Evolutionary conservation across 2,888 invertebrate genomes (phyloP).

Genomic region (Ommatoiulus sabulosus): DNA sequence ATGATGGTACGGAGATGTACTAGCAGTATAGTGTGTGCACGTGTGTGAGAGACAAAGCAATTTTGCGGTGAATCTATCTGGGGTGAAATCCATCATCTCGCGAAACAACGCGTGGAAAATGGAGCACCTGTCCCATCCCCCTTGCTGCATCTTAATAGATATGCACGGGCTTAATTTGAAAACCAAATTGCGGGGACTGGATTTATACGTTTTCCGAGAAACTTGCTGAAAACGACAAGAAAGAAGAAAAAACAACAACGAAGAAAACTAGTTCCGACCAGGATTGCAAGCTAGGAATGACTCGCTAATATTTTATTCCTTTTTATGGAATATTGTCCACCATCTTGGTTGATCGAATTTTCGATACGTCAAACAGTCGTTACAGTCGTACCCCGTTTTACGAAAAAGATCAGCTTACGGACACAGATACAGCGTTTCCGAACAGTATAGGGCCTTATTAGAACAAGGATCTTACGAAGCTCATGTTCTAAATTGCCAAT

Average conservation of each 20-base stretch:
- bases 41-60: neutral
- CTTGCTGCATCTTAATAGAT: neutral
- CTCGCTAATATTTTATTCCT: too few relatives aligned
- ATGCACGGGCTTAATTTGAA: neutral
- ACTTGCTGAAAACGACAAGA: neutral
- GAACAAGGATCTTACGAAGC: too few relatives aligned
- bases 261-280: neutral
- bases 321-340: too few relatives aligned
- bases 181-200: neutral
- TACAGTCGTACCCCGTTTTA: too few relatives aligned
- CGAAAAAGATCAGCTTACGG: too few relatives aligned
- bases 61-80: slow-evolving; percentile 13
- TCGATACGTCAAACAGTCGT: too few relatives aligned
- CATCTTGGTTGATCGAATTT: too few relatives aligned
- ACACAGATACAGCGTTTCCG: too few relatives aligned
- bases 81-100: slow-evolving; percentile 20
- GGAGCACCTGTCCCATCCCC: slow-evolving; percentile 26
- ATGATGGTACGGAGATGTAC: neutral
- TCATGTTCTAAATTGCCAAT: too few relatives aligned
- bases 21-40: too few relatives aligned
- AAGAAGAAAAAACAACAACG: neutral
- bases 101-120: slow-evolving; percentile 21
- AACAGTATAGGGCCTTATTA: too few relatives aligned
- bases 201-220: neutral
- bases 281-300: neutral